phyloP scores from a whole-genome alignment of 2,797 vertebrate species.

The Arnoldichthys spilopterus region DNA sequence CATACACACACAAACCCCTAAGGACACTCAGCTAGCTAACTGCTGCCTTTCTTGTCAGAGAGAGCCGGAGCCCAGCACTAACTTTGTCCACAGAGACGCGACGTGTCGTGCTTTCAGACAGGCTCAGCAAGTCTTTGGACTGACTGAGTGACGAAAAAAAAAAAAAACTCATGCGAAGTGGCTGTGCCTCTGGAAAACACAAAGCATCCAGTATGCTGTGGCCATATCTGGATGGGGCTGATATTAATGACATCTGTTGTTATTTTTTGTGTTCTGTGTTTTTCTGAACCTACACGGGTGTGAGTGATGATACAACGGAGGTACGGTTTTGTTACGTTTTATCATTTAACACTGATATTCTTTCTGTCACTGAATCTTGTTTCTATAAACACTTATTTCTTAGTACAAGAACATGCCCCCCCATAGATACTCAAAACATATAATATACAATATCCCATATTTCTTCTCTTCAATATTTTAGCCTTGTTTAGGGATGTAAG shows the following conservation, averaged over 20 bases:
- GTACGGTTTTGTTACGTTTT: slow-evolving; percentile 80
- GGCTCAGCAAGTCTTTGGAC: slow-evolving; percentile 56
- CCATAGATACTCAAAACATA: slow-evolving; percentile 1
- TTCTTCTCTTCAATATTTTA: slow-evolving; percentile 63
- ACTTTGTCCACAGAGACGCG: slow-evolving; percentile 60
- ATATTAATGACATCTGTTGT: slow-evolving; percentile 47
- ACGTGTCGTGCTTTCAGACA: neutral
- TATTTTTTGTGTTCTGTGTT: slow-evolving; percentile 51
- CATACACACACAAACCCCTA: slow-evolving; percentile 51
- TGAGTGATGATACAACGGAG: slow-evolving; percentile 83
- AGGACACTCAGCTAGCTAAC: slow-evolving; percentile 14
- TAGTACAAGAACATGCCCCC: slow-evolving; percentile 33
- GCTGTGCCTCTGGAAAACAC: slow-evolving; percentile 74
- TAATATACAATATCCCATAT: slow-evolving; percentile 2
- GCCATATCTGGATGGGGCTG: slow-evolving; percentile 78
- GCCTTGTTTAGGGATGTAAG: slow-evolving; percentile 5
- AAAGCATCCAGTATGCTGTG: slow-evolving; percentile 68
- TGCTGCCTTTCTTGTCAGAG: slow-evolving; percentile 42
- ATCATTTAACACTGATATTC: slow-evolving; percentile 34
- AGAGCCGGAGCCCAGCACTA: slow-evolving; percentile 66
- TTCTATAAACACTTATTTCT: slow-evolving; percentile 46
- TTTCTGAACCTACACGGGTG: slow-evolving; percentile 81
- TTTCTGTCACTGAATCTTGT: slow-evolving; percentile 73
- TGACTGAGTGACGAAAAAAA: slow-evolving; percentile 80
- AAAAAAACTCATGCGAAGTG: slow-evolving; percentile 81